Evolutionary conservation across 2,113 vertebrate genomes (phyloP).

Genomic region (Narcine bancroftii): DNA sequence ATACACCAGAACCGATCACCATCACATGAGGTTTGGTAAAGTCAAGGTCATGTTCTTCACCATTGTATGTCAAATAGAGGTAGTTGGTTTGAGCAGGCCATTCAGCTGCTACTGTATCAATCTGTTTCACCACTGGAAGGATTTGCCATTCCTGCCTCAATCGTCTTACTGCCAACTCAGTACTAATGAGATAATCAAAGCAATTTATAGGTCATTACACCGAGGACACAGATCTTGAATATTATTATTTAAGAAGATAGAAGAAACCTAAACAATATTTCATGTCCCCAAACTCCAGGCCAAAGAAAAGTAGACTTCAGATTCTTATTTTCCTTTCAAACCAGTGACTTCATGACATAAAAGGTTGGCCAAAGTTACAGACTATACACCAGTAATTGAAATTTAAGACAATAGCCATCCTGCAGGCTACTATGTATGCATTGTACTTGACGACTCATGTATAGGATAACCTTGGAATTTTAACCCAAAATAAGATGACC

Average conservation of each 20-base stretch:
- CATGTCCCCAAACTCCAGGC: not conserved
- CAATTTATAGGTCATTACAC: not conserved
- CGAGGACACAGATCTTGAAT: not conserved
- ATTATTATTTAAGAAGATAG: not conserved
- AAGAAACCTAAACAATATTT: not conserved
- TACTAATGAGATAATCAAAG: constrained; percentile 56
- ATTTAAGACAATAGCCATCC: not conserved
- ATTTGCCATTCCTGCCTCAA: constrained; percentile 80
- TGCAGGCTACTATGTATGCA: no score
- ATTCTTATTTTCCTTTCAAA: not conserved
- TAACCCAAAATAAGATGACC: no score
- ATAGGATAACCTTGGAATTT: no score
- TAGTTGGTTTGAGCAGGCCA: constrained; percentile 95
- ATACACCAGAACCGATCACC: constrained; percentile 91
- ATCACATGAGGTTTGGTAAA: constrained; percentile 78
- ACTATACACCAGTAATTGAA: not conserved
- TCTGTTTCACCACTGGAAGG: constrained; percentile 87
- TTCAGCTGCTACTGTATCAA: constrained; percentile 89
- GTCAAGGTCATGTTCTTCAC: constrained; percentile 67
- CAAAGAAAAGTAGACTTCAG: no score
- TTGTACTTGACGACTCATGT: no score
- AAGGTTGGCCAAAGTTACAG: not conserved
- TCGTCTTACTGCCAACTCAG: constrained; percentile 84
- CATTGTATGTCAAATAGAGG: constrained; percentile 88
- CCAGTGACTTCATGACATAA: not conserved